These are phyloP conservation scores for Drosophila varians DNA, from an alignment of 1,140 invertebrate genomes.

Conservation along the genomic window DNA sequence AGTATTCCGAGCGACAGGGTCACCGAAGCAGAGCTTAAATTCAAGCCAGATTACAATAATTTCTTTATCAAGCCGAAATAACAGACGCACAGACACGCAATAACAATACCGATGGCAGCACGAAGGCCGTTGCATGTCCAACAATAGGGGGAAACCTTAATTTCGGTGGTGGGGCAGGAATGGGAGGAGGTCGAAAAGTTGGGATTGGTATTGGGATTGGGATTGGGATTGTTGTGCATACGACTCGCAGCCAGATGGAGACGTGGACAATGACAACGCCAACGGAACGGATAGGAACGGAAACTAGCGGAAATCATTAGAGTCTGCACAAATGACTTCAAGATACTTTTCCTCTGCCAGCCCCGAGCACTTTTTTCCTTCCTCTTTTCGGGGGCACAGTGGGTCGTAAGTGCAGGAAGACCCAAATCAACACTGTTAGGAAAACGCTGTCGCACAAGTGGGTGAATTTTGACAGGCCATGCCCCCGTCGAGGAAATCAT, in stretches of 20 bases:
- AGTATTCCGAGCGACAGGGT: too few species aligned
- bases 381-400: conserved; percentile 11
- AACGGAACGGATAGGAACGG: conserved; percentile 73
- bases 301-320: conserved; percentile 81
- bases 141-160: conserved; percentile 46
- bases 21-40: conserved; percentile 26
- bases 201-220: conserved; percentile 17
- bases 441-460: conserved; percentile 19
- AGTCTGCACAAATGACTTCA: conserved; percentile 77
- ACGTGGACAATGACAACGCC: conserved; percentile 39
- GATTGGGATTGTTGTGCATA: conserved; percentile 31
- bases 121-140: conserved; percentile 48
- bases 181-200: not conserved
- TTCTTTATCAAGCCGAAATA: conserved; percentile 45
- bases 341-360: conserved; percentile 59
- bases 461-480: conserved; percentile 4
- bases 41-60: conserved; percentile 50
- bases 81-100: conserved; percentile 42
- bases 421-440: conserved; percentile 25
- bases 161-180: conserved; percentile 42
- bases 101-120: conserved; percentile 26
- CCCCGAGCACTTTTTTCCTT: conserved; percentile 42
- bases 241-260: conserved; percentile 16
- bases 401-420: conserved; percentile 15
- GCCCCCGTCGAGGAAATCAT: conserved; percentile 7